Base-by-base conservation (phyloP, 2,113 vertebrate genomes). In the Halcyon senegalensis region DNA sequence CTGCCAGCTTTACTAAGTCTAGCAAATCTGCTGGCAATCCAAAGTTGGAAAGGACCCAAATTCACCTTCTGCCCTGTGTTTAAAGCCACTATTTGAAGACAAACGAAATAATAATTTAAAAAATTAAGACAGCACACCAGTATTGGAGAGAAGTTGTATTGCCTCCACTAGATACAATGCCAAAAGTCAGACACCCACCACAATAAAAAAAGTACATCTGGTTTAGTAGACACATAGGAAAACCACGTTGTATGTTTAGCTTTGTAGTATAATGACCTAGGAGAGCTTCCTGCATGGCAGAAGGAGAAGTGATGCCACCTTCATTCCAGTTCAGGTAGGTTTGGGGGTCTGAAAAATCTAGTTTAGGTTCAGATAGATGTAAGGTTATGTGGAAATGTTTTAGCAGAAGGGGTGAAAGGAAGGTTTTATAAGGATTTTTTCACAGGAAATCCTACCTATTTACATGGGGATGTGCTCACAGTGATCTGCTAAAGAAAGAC, bases 1-100 rank as follows among this genome's bases (percentile, higher is more conserved):
- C 66, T 97, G 92, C 83, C 94, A 96, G 77, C 28, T 95, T 97
- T 93, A 97, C 95, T 95, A 97, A 21, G 4, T 85, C 90, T 94
- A 95, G 74, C 68, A 97, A 97, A 97, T 95, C 67, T 96, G 28
- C 80, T 96, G 75, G 86, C 64, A 95, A 60, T 94, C 74, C 85
- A 87, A 63, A 96, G 30, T 63, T 97, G 94, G 87, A 97, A 94
- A 77, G 18, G 39, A 78, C 75, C 44, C 93, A 97, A 53, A 89
- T 80, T 94, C 87, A 96, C 92, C 93, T 97, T 96, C 96, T 97
- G 76, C 78, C 93, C 69, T 41, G 23, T 90, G 14, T 56, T 90
- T 79, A 64, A 96, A 97, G 70, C 84, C 81, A 94, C 44, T 85
- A 62, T 87, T 92, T 25, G 5, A 94, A 94, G 83, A 78, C 19